Evolutionary conservation across 1,140 invertebrate genomes (phyloP).

Genomic region (Pollicipes pollicipes): DNA sequence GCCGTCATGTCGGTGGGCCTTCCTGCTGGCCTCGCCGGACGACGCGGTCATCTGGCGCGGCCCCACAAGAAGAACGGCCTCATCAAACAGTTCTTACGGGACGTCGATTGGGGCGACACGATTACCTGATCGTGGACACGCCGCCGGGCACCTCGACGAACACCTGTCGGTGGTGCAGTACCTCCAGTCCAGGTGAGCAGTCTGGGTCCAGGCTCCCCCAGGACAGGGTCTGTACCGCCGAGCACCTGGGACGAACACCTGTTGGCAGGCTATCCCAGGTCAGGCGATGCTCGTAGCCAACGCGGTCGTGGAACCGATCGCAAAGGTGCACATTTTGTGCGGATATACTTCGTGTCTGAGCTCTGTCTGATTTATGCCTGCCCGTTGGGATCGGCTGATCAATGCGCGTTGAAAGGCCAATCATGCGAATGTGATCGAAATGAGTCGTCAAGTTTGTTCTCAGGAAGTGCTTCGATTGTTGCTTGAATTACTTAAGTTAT

Average conservation of each 20-base stretch:
- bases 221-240: neutral
- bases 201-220: too few species aligned
- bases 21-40: slow-evolving; percentile 57
- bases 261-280: slow-evolving; percentile 16
- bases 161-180: slow-evolving; percentile 57
- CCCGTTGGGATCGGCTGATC: too few species aligned
- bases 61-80: slow-evolving; percentile 73
- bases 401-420: too few species aligned
- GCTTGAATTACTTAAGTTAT: too few species aligned
- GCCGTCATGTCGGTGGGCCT: slow-evolving; percentile 86
- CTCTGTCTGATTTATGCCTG: neutral
- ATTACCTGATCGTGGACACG: slow-evolving; percentile 79
- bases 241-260: neutral
- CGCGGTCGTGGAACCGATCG: neutral
- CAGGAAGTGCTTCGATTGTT: too few species aligned
- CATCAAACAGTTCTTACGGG: slow-evolving; percentile 82
- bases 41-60: slow-evolving; percentile 90
- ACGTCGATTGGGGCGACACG: slow-evolving; percentile 85
- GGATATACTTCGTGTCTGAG: too few species aligned
- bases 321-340: too few species aligned
- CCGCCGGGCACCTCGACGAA: slow-evolving; percentile 94
- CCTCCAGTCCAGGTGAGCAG: slow-evolving; percentile 29
- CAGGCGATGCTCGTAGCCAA: slow-evolving; percentile 15
- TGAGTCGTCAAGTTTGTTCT: too few species aligned
- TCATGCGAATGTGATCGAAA: too few species aligned